These are phyloP conservation scores for Sinocyclocheilus rhinocerous DNA, from an alignment of 2,113 vertebrate species.

Conservation along the genomic window DNA sequence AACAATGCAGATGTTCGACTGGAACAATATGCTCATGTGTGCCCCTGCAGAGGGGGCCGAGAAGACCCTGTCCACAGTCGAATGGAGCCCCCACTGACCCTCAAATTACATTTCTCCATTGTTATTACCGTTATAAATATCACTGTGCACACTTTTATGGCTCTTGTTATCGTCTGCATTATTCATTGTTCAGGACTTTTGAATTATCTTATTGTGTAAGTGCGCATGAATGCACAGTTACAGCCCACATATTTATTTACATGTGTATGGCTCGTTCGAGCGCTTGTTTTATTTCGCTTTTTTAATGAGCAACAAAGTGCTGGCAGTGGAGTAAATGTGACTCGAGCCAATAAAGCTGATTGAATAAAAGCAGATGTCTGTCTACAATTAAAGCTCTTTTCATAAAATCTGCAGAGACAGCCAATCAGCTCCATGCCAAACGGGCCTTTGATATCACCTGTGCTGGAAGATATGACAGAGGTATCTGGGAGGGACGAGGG, in stretches of 20 bases:
- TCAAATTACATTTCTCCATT: slow-evolving; percentile 61
- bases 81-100: slow-evolving; percentile 29
- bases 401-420: slow-evolving; percentile 60
- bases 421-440: slow-evolving; percentile 60
- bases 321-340: slow-evolving; percentile 68
- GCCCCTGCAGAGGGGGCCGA: slow-evolving; percentile 47
- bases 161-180: slow-evolving; percentile 55
- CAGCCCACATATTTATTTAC: slow-evolving; percentile 48
- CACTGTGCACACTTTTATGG: slow-evolving; percentile 46
- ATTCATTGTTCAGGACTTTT: slow-evolving; percentile 56
- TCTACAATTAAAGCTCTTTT: slow-evolving; percentile 67
- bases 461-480: slow-evolving; percentile 67
- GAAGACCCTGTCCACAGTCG: slow-evolving; percentile 53
- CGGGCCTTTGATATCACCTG: slow-evolving; percentile 70
- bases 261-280: slow-evolving; percentile 45
- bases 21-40: slow-evolving; percentile 34
- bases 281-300: slow-evolving; percentile 44
- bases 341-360: slow-evolving; percentile 70
- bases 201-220: slow-evolving; percentile 54
- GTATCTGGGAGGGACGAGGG: slow-evolving; percentile 29
- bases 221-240: slow-evolving; percentile 42
- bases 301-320: slow-evolving; percentile 61
- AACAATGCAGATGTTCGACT: slow-evolving; percentile 30
- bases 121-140: slow-evolving; percentile 67
- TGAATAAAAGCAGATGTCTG: slow-evolving; percentile 75